Evolutionary conservation across 2,113 vertebrate genomes (phyloP).

Genomic region (Rana temporaria): DNA sequence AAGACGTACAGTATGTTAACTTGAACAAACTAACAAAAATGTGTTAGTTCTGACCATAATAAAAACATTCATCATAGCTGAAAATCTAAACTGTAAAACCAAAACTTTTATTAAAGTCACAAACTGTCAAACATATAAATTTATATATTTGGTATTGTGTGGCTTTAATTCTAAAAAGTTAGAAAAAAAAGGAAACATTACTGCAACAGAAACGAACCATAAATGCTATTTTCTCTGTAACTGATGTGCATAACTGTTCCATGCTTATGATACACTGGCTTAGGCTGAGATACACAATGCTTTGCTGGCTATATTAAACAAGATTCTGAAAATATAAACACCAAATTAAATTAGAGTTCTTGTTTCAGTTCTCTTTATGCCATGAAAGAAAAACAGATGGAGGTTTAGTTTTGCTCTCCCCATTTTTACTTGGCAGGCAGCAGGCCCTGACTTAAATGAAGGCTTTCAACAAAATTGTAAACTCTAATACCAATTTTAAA

Average conservation of each 20-base stretch:
- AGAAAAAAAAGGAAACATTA: slow-evolving; percentile 56
- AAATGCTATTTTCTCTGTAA: slow-evolving; percentile 23
- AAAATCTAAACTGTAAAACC: too few species aligned
- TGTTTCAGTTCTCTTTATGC: slow-evolving; percentile 48
- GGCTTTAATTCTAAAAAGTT: background rate
- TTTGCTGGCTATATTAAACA: slow-evolving; percentile 60
- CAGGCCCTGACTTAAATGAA: slow-evolving; percentile 64
- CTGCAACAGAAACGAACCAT: slow-evolving; percentile 58
- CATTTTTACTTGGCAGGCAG: slow-evolving; percentile 62
- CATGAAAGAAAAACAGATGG: slow-evolving; percentile 58
- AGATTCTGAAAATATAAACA: slow-evolving; percentile 45
- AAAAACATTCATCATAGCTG: too few species aligned
- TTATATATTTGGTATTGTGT: too few species aligned
- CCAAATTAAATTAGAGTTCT: slow-evolving; percentile 57
- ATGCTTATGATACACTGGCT: slow-evolving; percentile 33
- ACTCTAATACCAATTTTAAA: slow-evolving; percentile 61
- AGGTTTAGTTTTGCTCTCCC: slow-evolving; percentile 56
- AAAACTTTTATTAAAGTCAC: too few species aligned
- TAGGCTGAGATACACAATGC: slow-evolving; percentile 25
- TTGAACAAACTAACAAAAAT: too few species aligned
- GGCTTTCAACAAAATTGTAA: slow-evolving; percentile 65
- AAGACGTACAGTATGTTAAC: too few species aligned
- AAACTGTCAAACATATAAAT: too few species aligned
- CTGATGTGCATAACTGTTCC: background rate
- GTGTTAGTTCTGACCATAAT: too few species aligned